Base-by-base conservation (phyloP, 1,140 invertebrate species). In the Drosophila parvula region DNA sequence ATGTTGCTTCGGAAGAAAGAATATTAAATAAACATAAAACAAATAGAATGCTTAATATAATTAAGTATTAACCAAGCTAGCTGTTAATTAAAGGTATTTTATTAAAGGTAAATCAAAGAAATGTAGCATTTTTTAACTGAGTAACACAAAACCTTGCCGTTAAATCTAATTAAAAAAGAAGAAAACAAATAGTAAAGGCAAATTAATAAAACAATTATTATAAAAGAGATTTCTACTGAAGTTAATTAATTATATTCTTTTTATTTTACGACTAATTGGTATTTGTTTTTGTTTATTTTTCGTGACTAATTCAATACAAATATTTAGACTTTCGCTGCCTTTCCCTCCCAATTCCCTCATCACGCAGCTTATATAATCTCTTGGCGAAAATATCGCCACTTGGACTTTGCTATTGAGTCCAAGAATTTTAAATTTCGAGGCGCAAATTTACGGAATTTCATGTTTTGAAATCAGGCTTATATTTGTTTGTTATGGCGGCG, bases 381-480 rank as follows among this genome's bases (percentile, higher is more conserved):
- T 32, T 34, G 38, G 5, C 40, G 10, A 47, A 61, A 65, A 59
- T 28, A 41, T 30, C n/a, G 9, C 18, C 47, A 16, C 53, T 48
- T 65, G 60, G 75, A 81, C 58, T 69, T 71, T 74, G 68, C 18
- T 44, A 16, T 44, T 18, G 32, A 12, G 34, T 74, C 41, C n/a
- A 64, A 84, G 81, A 83, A 84, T 76, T 75, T 36, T 38, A 44
- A 36, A 65, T 81, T 63, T 75, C 36, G 41, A 82, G 51, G 64
- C 61, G 78, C 82, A 74, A 80, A 48, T 55, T 60, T 63, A 64
- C 47, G 76, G 59, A 64, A 74, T 70, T 64, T 62, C 78, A 56
- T 73, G 50, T 73, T 71, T 71, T 71, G 18, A 75, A 76, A 62
- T 62, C 40, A 28, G 16, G 43, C 44, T 56, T 75, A 47, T 65